Percentiles rank a stretch among this genome's conserved stretches.
phyloP scores from a whole-genome alignment of 1,140 invertebrate genomes.

The Hyposmocoma kahamanoa region DNA sequence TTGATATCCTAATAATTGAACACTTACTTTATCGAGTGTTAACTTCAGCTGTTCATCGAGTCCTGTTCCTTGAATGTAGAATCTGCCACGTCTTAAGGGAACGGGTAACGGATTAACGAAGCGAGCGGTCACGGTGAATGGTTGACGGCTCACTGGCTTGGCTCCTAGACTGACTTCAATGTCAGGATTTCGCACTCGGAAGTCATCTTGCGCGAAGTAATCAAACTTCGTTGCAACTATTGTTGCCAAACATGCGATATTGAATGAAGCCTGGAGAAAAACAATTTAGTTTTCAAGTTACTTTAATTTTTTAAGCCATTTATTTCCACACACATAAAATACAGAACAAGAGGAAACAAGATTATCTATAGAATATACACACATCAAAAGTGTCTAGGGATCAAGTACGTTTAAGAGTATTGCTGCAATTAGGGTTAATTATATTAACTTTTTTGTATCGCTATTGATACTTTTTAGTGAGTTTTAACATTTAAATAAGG shows the following conservation, averaged over 20 bases:
- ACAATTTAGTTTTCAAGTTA: no score
- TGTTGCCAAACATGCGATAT: conserved; percentile 85
- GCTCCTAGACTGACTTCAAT: conserved; percentile 83
- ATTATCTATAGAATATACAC: no score
- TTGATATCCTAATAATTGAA: no score
- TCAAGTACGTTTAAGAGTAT: no score
- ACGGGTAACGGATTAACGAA: conserved; percentile 89
- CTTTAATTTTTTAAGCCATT: no score
- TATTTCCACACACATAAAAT: no score
- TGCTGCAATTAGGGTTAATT: no score
- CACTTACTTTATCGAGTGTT: conserved; percentile 77
- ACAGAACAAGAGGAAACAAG: no score
- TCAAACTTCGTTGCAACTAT: conserved; percentile 90
- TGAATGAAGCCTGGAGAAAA: conserved; percentile 82
- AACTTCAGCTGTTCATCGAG: conserved; percentile 82
- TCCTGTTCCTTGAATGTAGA: conserved; percentile 87
- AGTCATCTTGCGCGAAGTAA: conserved; percentile 92
- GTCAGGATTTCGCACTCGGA: conserved; percentile 90
- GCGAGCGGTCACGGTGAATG: conserved; percentile 79
- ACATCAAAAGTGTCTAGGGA: no score
- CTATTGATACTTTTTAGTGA: no score
- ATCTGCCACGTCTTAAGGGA: conserved; percentile 81
- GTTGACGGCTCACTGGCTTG: conserved; percentile 77
- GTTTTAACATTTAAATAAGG: no score
- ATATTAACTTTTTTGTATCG: no score